Conservation (phyloP, 1,140 invertebrate species). For the Argopecten irradians region DNA sequence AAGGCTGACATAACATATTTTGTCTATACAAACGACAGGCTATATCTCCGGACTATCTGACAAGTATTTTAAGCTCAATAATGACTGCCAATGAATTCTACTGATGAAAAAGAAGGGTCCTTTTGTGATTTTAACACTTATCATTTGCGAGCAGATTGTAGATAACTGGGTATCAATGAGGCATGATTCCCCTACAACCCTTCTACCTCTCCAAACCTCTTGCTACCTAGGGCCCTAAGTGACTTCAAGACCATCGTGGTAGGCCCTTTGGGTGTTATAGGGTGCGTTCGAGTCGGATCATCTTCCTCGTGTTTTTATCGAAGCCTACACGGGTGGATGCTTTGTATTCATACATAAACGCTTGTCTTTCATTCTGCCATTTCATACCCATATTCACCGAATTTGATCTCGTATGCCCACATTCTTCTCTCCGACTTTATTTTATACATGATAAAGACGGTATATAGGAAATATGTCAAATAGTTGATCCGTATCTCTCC, state of each 20-base stretch:
- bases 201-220: neutral
- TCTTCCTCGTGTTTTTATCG: neutral
- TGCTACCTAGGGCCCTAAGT: neutral
- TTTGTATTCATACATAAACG: neutral
- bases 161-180: conserved; percentile 16
- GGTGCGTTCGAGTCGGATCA: conserved; percentile 5
- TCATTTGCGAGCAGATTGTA: neutral
- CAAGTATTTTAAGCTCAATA: neutral
- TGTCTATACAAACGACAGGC: neutral
- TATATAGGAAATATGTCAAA: neutral
- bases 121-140: conserved; percentile 18
- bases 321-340: neutral
- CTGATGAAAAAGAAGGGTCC: conserved; percentile 15
- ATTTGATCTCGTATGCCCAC: conserved; percentile 8
- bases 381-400: conserved; percentile 7
- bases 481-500: neutral
- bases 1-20: neutral
- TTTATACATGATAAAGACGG: conserved; percentile 8
- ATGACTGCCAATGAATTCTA: neutral
- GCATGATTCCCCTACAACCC: neutral
- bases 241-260: conserved; percentile 1
- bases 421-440: neutral
- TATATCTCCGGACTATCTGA: conserved; percentile 5
- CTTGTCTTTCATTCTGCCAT: conserved; percentile 21
- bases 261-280: neutral